Evolutionary conservation across 2,113 vertebrate genomes (phyloP).

Genomic region (Cyphomyrus plagiostoma): DNA sequence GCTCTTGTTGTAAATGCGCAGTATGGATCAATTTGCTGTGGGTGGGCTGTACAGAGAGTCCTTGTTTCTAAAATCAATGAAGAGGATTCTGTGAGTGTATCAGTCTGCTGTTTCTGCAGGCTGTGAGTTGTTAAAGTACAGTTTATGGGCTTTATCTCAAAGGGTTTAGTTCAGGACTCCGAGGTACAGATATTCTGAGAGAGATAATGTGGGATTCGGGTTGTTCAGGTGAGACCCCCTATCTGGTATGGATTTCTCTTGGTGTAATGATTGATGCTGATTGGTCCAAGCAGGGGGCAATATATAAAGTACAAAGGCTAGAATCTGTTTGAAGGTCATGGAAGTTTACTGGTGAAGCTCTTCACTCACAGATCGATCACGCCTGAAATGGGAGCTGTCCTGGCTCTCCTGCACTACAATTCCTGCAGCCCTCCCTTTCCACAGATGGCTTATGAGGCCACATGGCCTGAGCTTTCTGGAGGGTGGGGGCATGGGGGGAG

Average conservation of each 20-base stretch:
- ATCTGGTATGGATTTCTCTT: background rate
- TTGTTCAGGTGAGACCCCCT: background rate
- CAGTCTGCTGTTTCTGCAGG: background rate
- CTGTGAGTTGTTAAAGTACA: background rate
- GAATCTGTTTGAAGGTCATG: slow-evolving; percentile 47
- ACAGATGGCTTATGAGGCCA: slow-evolving; percentile 8
- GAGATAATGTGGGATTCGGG: background rate
- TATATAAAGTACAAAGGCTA: background rate
- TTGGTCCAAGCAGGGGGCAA: slow-evolving; percentile 4
- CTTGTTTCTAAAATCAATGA: background rate
- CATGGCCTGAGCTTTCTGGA: background rate
- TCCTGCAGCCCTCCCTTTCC: background rate
- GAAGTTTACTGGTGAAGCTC: slow-evolving; percentile 14
- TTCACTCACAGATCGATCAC: slow-evolving; percentile 33
- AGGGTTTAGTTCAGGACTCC: background rate
- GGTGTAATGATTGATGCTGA: background rate
- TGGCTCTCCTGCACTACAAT: slow-evolving; percentile 20
- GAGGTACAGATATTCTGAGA: background rate
- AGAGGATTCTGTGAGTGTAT: background rate
- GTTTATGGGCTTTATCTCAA: background rate
- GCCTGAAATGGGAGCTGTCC: slow-evolving; percentile 49
- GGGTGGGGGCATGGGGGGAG: background rate
- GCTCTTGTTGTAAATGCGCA: background rate
- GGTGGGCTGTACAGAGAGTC: background rate
- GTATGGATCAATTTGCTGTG: background rate